Base-by-base conservation (phyloP, 2,888 invertebrate genomes). In the Parnassius mnemosyne region DNA sequence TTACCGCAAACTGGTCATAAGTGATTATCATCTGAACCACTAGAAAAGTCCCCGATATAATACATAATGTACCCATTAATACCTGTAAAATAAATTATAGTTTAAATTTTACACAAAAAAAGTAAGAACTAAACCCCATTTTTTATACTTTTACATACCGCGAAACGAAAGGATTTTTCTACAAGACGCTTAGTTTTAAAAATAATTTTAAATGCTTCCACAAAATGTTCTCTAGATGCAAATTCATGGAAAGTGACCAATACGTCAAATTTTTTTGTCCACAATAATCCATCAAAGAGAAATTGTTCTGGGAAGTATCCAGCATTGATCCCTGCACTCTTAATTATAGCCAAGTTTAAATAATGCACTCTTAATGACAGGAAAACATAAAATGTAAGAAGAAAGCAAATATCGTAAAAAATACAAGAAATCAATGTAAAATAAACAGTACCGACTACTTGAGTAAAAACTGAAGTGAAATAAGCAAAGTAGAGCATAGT, bases 261-360 rank as follows among this genome's bases (percentile, higher is more conserved):
- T 11, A 79, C 67, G 59, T 86, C 75, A 56, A 71, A 81, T 54
- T 75, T 66, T 41, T 77, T 69, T 42, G 68, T 78, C 87, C 88
- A 87, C 62, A 80, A 71, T 3, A 84, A 16, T 3, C 65, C 67
- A 68, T 81, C 71, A 43, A 84, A 80, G 7, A 81, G 44, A 12
- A 77, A 70, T 62, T 79, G 73, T n/a, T 76, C 73, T 0, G 83
- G 80, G 52, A 88, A 69, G 57, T 81, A 79, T 2, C 78, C 69
- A 5, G 74, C 61, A 12, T 83, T 77, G 49, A 85, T 70, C 0
- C 79, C 70, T 1, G 78, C 76, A 1, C 70, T 62, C 68, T 84
- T 86, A 61, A 84, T 75, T 52, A 89, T 68, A 16, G 85, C 79
- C 0, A 84, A 72, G 61, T 88, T 89, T 3, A 89, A 60, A 47